Conservation (phyloP, 2,888 invertebrate genomes). For the Trissonchulus latispiculum region DNA sequence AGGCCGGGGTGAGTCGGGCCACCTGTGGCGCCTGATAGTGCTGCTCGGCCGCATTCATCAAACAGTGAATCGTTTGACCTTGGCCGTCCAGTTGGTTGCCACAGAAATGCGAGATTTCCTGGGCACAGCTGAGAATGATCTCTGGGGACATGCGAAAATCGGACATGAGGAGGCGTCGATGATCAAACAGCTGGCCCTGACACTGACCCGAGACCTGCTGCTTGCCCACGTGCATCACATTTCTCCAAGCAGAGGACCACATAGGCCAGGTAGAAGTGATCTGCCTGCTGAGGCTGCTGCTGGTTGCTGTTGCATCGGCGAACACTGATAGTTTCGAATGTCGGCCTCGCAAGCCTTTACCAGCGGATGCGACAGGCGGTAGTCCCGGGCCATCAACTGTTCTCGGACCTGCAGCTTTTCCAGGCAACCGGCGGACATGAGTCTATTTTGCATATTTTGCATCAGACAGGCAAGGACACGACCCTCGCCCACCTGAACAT, state of each 20-base stretch:
- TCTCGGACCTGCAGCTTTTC: slow-evolving; percentile 73
- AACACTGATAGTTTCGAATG: slow-evolving; percentile 71
- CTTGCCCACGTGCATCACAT: slow-evolving; percentile 45
- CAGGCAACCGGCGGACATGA: slow-evolving; percentile 37
- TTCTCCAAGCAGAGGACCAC: slow-evolving; percentile 83
- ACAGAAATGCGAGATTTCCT: slow-evolving; percentile 69
- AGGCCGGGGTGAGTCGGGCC: neutral
- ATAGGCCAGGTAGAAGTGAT: slow-evolving; percentile 59
- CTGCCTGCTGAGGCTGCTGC: neutral
- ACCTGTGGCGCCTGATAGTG: neutral
- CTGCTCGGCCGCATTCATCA: slow-evolving; percentile 55
- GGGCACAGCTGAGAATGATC: slow-evolving; percentile 71
- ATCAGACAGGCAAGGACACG: slow-evolving; percentile 11
- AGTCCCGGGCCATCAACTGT: slow-evolving; percentile 77
- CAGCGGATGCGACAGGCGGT: slow-evolving; percentile 74
- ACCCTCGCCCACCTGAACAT: slow-evolving; percentile 63
- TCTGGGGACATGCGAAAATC: slow-evolving; percentile 88
- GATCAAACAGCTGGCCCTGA: slow-evolving; percentile 51
- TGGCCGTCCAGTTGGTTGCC: slow-evolving; percentile 56
- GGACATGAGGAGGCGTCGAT: slow-evolving; percentile 71
- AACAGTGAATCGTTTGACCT: slow-evolving; percentile 83
- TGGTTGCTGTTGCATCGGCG: slow-evolving; percentile 50
- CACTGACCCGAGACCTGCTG: slow-evolving; percentile 55
- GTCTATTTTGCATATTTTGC: neutral
- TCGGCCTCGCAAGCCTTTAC: slow-evolving; percentile 79